Evolutionary conservation across 2,888 invertebrate species (phyloP).

Genomic region (Phengaris alcon): DNA sequence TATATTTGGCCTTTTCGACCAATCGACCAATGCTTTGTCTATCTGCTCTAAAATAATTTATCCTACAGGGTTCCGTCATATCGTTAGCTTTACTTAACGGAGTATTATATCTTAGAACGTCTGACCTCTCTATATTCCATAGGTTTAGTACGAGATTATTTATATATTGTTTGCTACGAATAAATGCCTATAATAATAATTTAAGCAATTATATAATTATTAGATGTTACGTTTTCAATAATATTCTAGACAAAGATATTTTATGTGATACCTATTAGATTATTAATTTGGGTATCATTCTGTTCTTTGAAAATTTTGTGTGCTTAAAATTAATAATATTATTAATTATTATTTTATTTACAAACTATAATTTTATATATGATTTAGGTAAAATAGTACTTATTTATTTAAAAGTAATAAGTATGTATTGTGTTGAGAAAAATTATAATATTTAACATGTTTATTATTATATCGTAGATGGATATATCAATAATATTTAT

Average conservation of each 20-base stretch:
- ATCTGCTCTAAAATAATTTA: slow-evolving; percentile 65
- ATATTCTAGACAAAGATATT: slow-evolving; percentile 38
- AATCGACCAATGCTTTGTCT: slow-evolving; percentile 67
- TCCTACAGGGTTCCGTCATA: slow-evolving; percentile 79
- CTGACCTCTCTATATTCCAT: slow-evolving; percentile 69
- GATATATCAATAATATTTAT: too few relatives aligned
- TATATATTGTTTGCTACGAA: slow-evolving; percentile 45
- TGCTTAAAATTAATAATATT: neutral
- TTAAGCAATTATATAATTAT: slow-evolving; percentile 31
- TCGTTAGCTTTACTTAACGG: slow-evolving; percentile 77
- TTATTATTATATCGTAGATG: too few relatives aligned
- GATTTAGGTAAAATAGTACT: too few relatives aligned
- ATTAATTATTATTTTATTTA: too few relatives aligned
- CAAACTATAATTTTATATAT: too few relatives aligned
- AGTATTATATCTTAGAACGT: slow-evolving; percentile 67
- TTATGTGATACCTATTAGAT: slow-evolving; percentile 33
- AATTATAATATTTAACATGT: too few relatives aligned
- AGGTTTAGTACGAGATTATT: slow-evolving; percentile 59
- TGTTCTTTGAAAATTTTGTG: neutral
- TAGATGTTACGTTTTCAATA: slow-evolving; percentile 35
- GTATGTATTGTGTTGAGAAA: too few relatives aligned
- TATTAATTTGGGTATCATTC: slow-evolving; percentile 25
- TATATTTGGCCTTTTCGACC: slow-evolving; percentile 60
- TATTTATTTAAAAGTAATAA: too few relatives aligned
- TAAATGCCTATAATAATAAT: slow-evolving; percentile 9